Evolutionary conservation across 2,113 vertebrate species (phyloP), one percentile per base, ranked within the genome.

Genomic region (Platysteira castanea): DNA sequence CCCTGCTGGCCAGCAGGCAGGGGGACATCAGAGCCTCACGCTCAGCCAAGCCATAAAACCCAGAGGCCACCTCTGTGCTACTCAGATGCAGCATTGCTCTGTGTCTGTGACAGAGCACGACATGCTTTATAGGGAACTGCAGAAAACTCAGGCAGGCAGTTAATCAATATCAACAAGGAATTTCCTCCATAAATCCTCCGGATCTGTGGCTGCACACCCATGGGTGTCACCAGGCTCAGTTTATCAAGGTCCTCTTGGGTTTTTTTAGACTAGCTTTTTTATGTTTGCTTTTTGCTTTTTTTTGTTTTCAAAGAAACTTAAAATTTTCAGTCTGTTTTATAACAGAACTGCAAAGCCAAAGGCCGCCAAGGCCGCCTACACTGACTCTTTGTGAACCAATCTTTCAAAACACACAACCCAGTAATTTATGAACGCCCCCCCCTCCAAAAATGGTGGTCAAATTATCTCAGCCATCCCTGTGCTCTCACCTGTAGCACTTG

Each of bases 381-480:
- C 15, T 2, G 1, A 63, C 30, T 11, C 18, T 68, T 27, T 28
- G 31, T 13, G 4, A 30, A 52, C 16, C 52, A 3, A 0, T 63
- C 44, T 17, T 28, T 83, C 17, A 65, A 49, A 57, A 74, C 14
- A 30, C 30, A 47, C 8, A 5, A 42, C 10, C 9, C 23, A 63
- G 5, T 20, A 41, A 47, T 33, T 41, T 37, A 30, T 42, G 22
- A 91, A 13, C 23, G 2, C 16, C 7, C 24, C 19, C 5, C 18
- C 27, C 33, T 15, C 8, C 22, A 31, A 41, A 37, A 12, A 24
- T 2, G 2, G 0, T 11, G 16, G 37, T 35, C n/a, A 56, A 65
- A 44, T 50, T 33, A 50, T 42, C 37, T 46, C 46, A 52, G 28
- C 11, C 26, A 49, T 17, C 21, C 20, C 28, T 6, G 2, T 0